Base-by-base conservation (phyloP, 1,140 invertebrate genomes). In the Drosophila chauvacae region DNA sequence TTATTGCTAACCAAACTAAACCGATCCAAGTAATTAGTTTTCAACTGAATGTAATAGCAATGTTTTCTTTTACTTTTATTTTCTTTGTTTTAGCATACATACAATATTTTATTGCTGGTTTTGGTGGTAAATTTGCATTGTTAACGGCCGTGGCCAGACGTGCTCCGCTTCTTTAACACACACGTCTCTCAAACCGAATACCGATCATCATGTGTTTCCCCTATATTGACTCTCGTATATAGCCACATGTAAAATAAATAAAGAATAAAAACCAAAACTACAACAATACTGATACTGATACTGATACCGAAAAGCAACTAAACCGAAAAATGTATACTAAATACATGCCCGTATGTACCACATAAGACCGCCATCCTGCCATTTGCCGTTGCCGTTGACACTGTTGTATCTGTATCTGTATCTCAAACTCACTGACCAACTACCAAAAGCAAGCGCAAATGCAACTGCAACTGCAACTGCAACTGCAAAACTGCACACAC, bases 71-170 rank as follows among this genome's bases (percentile, higher is more conserved):
- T 87, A 87, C 80, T 87, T 90, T 87, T 87, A 80, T 87, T 87
- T 87, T 87, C 84, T 87, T 87, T 87, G 84, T 87, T 87, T 87
- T 87, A 87, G 84, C 84, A 87, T 87, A 87, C 80, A 87, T 90
- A 86, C 83, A 86, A 86, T 86, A 90, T 88, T 88, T 80, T 81
- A 87, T 87, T 87, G 84, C 85, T 87, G 84, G 84, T 87, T 87
- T 87, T 87, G 84, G 84, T 87, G 84, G 84, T 87, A 87, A 87
- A 88, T 88, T 87, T 87, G 80, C 84, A 87, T 87, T 87, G 84
- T 88, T 87, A 88, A 83, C 86, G 84, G 84, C 84, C 80, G 80
- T 65, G 83, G 84, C 85, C 77, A 79, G 84, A 88, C 73, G 84
- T 80, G 84, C 80, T 81, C 68, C 51, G 84, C 84, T 87, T 87